These are phyloP conservation scores for Unio delphinus DNA, from an alignment of 2,888 invertebrate species.

Conservation along the genomic window DNA sequence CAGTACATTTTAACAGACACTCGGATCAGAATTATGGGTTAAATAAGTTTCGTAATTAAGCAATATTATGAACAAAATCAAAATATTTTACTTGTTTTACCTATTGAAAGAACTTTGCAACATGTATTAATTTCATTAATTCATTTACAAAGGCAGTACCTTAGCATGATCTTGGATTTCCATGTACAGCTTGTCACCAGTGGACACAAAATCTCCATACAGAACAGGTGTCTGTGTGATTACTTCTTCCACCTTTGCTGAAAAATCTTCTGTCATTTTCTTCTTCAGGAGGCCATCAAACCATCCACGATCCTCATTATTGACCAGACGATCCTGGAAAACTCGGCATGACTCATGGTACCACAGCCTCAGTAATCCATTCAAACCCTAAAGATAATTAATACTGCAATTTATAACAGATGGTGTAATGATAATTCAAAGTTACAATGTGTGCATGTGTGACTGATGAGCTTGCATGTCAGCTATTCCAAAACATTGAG, in stretches of 20 bases:
- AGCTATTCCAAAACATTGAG: too few species aligned
- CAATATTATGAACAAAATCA: too few species aligned
- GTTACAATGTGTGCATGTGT: too few species aligned
- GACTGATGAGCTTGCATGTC: too few species aligned
- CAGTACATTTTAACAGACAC: too few species aligned
- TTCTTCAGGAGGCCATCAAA: constrained; percentile 64
- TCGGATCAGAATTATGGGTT: too few species aligned
- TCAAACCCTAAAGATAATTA: constrained; percentile 45
- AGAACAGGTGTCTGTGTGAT: constrained; percentile 76
- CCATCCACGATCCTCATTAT: constrained; percentile 70
- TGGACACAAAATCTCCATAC: constrained; percentile 79
- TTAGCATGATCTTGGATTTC: constrained; percentile 78
- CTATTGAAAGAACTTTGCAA: too few species aligned
- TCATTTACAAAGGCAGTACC: constrained; percentile 69
- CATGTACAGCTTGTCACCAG: constrained; percentile 75
- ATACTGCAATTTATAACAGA: too few species aligned
- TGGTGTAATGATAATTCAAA: too few species aligned
- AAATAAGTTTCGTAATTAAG: too few species aligned
- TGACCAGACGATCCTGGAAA: constrained; percentile 72
- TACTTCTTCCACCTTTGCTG: constrained; percentile 73
- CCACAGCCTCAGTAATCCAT: constrained; percentile 69
- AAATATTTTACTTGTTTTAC: too few species aligned
- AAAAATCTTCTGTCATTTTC: constrained; percentile 76
- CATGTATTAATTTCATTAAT: background rate
- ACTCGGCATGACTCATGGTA: constrained; percentile 72